Percentiles rank a stretch among this genome's conserved stretches.
phyloP scores from a whole-genome alignment of 2,888 invertebrate species.

The Cryptocephalus primarius region DNA sequence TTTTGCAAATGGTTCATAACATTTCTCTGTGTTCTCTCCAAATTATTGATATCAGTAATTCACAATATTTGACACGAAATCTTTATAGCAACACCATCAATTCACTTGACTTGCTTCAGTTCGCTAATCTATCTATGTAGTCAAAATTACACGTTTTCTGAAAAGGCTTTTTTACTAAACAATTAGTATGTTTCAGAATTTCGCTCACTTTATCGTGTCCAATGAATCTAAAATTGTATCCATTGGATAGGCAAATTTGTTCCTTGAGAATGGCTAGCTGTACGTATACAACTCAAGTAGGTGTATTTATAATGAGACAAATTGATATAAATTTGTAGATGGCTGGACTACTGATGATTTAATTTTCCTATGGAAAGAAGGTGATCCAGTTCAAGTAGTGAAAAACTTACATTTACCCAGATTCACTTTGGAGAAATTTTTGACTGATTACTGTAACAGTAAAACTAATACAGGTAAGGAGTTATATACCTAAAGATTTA shows the following conservation, averaged over 20 bases:
- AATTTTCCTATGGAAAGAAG: conserved; percentile 93
- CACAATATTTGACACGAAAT: too few relatives aligned
- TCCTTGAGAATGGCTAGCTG: conserved; percentile 94
- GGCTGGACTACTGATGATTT: conserved; percentile 96
- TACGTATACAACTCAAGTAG: conserved; percentile 48
- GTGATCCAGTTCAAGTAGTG: conserved; percentile 90
- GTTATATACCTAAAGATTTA: not conserved
- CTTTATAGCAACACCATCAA: too few relatives aligned
- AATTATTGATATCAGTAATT: too few relatives aligned
- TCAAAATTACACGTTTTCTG: too few relatives aligned
- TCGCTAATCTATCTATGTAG: too few relatives aligned
- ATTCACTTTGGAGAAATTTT: conserved; percentile 88
- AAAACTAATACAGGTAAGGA: conserved; percentile 88
- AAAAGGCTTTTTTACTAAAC: too few relatives aligned
- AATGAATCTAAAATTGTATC: conserved; percentile 95
- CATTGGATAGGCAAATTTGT: conserved; percentile 90
- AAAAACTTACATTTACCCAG: conserved; percentile 88
- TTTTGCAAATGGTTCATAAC: too few relatives aligned
- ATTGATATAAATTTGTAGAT: conserved; percentile 47
- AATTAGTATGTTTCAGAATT: conserved; percentile 51
- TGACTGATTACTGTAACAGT: conserved; percentile 93
- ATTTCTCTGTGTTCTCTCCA: too few relatives aligned
- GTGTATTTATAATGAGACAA: too few relatives aligned
- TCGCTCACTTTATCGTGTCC: conserved; percentile 93
- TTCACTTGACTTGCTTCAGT: too few relatives aligned